phyloP scores from a whole-genome alignment of 1,140 invertebrate genomes.

The Drosophila santomea region DNA sequence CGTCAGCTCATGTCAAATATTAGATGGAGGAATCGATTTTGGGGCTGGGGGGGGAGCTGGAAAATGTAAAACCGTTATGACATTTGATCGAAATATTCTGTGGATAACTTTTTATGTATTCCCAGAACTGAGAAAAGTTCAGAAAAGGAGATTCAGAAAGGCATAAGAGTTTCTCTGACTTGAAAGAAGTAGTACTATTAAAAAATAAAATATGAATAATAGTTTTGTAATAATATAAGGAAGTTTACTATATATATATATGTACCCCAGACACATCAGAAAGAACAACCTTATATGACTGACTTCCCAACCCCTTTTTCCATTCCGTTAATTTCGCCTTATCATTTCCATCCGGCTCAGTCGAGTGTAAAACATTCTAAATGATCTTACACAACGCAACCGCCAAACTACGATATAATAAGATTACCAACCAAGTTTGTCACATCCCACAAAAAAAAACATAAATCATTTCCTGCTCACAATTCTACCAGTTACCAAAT shows the following conservation, averaged over 20 bases:
- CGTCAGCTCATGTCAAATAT: slow-evolving; percentile 52
- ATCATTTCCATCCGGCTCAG: slow-evolving; percentile 57
- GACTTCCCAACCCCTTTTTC: neutral
- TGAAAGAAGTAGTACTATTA: neutral
- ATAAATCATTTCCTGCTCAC: slow-evolving; percentile 59
- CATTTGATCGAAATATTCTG: slow-evolving; percentile 15
- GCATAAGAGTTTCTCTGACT: neutral
- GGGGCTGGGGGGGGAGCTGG: slow-evolving; percentile 5
- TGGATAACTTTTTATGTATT: neutral
- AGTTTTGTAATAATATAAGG: neutral
- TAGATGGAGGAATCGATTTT: slow-evolving; percentile 42
- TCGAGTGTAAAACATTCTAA: slow-evolving; percentile 39
- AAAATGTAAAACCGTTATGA: slow-evolving; percentile 42
- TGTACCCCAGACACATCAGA: neutral
- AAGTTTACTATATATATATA: neutral
- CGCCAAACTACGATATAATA: neutral
- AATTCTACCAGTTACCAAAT: slow-evolving; percentile 29
- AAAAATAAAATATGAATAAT: neutral
- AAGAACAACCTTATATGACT: neutral
- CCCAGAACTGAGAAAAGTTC: neutral
- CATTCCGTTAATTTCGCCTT: slow-evolving; percentile 16
- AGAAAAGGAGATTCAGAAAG: no score
- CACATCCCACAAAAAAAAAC: slow-evolving; percentile 28
- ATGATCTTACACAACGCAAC: slow-evolving; percentile 27
- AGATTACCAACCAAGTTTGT: slow-evolving; percentile 34